Percentiles rank a stretch among this genome's conserved stretches.
phyloP scores from a whole-genome alignment of 2,888 invertebrate genomes.

The Chydorus sphaericus region DNA sequence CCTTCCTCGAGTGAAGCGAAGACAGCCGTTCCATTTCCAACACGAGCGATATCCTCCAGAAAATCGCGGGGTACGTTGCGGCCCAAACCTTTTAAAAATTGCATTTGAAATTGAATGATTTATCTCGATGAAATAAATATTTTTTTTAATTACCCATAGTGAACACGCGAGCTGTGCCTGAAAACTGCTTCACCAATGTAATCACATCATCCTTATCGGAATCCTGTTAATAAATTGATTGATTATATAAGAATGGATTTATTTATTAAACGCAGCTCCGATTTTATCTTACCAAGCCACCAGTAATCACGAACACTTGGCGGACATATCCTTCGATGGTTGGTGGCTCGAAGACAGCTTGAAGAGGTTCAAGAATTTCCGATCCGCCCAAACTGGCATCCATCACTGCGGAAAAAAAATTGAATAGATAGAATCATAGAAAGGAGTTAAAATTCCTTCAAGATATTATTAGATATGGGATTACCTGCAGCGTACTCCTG shows the following conservation, averaged over 20 bases:
- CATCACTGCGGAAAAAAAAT: no score
- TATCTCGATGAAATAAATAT: no score
- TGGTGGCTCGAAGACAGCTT: constrained; percentile 20
- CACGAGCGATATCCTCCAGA: constrained; percentile 27
- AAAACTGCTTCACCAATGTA: constrained; percentile 22
- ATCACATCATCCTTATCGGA: constrained; percentile 25
- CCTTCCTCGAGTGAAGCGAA: constrained; percentile 25
- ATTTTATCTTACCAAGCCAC: constrained; percentile 26
- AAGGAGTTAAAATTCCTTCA: no score
- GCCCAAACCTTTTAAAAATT: constrained; percentile 23
- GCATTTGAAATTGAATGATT: no score
- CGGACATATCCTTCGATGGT: constrained; percentile 21
- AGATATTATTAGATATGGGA: no score
- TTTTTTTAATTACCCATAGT: constrained; percentile 22
- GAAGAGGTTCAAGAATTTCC: constrained; percentile 24
- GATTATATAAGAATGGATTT: no score
- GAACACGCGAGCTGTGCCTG: constrained; percentile 23
- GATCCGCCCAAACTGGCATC: constrained; percentile 26
- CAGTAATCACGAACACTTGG: constrained; percentile 28
- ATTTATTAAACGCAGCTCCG: no score
- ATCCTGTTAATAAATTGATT: no score
- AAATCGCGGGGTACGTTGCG: constrained; percentile 26
- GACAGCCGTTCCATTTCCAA: constrained; percentile 27
- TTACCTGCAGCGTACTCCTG: constrained; percentile 14
- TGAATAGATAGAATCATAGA: no score